Evolutionary conservation across 1,140 invertebrate species (phyloP), one percentile per base, ranked within the genome.

Genomic region (Colletes gigas): DNA sequence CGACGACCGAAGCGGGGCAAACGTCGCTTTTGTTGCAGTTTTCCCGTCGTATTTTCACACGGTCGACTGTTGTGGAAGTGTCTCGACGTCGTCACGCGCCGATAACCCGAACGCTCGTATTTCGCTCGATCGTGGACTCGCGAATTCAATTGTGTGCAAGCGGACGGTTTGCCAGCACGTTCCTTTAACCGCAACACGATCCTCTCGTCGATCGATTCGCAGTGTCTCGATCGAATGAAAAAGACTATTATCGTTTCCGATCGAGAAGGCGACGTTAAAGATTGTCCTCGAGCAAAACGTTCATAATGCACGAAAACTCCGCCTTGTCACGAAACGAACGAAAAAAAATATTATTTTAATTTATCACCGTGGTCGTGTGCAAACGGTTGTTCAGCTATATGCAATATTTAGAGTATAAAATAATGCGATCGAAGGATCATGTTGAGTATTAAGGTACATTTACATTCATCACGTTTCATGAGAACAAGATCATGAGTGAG

Each of bases 191-290:
- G 59, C 71, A 12, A 39, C 39, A 21, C 57, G n/a, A 57, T 59
- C 57, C 1, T 39, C 17, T n/a, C 44, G 7, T 30, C 30, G 30
- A 30, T n/a, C n/a, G n/a, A 73, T 63, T 21, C 39, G 10, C 8
- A 14, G 41, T 12, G 41, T 71, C 17, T 14, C 30, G 15, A 15
- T 8, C 1, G 30, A 2, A 10, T n/a, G 8, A 21, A 54, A 19
- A 41, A 17, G 47, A 63, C 17, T 50, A 9, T 9, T 59, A 81
- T 83, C 17, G 70, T 63, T 50, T 47, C 15, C 19, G 44, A 55
- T 52, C 65, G 52, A 75, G 72, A 39, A n/a, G 47, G 3, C 62
- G 14, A n/a, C 68, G 57, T 70, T 80, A 63, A 54, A 60, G 66
- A 59, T 77, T 69, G 47, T 47, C 6, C 9, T 47, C 44, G 44